These are phyloP conservation scores for Drosophila ezoana DNA, from an alignment of 2,888 invertebrate genomes.

Conservation along the genomic window DNA sequence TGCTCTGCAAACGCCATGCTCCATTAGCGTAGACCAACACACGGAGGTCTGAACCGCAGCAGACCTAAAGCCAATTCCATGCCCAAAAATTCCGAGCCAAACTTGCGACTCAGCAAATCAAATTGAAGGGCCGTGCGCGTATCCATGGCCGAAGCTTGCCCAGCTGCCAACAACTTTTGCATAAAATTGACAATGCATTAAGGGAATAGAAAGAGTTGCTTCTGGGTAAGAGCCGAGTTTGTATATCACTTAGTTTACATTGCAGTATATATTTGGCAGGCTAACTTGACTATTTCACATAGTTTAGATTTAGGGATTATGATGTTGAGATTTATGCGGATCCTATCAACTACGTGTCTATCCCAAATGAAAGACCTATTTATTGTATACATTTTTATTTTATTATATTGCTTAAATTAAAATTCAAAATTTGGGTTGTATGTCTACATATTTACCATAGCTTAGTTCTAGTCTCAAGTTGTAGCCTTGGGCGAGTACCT, in stretches of 20 bases:
- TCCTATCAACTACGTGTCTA: too few relatives aligned
- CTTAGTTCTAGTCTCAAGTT: neutral
- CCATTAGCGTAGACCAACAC: constrained; percentile 38
- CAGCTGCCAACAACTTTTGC: constrained; percentile 18
- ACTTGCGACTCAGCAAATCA: constrained; percentile 21
- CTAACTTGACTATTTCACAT: too few relatives aligned
- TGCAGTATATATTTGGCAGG: too few relatives aligned
- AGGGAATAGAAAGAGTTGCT: constrained; percentile 7
- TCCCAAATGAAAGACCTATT: too few relatives aligned
- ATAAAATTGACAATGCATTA: constrained; percentile 23
- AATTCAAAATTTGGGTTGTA: neutral
- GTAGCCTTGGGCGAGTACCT: neutral
- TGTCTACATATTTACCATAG: neutral
- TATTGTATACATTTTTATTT: neutral
- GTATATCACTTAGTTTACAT: too few relatives aligned
- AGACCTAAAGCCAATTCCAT: neutral
- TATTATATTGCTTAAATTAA: neutral
- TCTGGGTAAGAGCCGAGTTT: neutral
- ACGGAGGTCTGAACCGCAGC: neutral
- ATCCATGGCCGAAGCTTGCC: constrained; percentile 8
- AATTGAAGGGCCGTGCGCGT: constrained; percentile 29
- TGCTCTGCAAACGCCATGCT: constrained; percentile 28
- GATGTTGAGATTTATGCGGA: too few relatives aligned
- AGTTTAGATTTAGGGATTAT: too few relatives aligned
- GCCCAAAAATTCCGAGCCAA: constrained; percentile 10